Base-by-base conservation (phyloP, 1,140 invertebrate species). In the Tribolium castaneum region DNA sequence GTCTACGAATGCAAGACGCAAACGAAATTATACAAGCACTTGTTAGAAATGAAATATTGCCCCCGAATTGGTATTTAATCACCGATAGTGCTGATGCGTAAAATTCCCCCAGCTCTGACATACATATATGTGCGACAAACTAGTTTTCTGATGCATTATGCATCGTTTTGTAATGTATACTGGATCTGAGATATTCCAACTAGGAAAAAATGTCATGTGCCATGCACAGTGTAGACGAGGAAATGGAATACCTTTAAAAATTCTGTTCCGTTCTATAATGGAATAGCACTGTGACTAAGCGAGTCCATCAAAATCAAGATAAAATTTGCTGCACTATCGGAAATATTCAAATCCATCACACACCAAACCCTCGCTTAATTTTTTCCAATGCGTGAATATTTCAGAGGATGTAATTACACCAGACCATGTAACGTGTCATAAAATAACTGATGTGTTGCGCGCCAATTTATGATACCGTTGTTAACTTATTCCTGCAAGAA, bases 211-310 rank as follows among this genome's bases (percentile, higher is more conserved):
- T 73, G 71, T 73, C 71, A 73, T 73, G 13, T 73, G 71, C 71
- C 71, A 73, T 54, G 71, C 49, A 73, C 71, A 73, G 49, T 30
- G 49, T 54, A 73, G 71, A 54, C 45, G 52, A 73, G 71, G 71
- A 73, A 73, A 73, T 73, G 49, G 71, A 73, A 73, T 73, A 73
- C 71, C 71, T 73, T 73, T 73, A 54, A 73, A 73, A 73, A 73
- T 73, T 73, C 71, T 14, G 52, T 73, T 73, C 71, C 71, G 71
- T 54, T 73, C 71, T 52, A 22, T 73, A 54, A 73, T 73, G 49
- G 71, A 73, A 73, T 49, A 50, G 49, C 50, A 73, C 19, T 34
- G 30, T 30, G 25, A 72, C 70, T 66, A 66, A 66, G n/a, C 59
- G 25, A 66, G 59, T 66, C 59, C 59, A 66, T 66, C 59, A 66